Evolutionary conservation across 2,888 invertebrate genomes (phyloP), one percentile per base, ranked within the genome.

Genomic region (Plagodis dolabraria): DNA sequence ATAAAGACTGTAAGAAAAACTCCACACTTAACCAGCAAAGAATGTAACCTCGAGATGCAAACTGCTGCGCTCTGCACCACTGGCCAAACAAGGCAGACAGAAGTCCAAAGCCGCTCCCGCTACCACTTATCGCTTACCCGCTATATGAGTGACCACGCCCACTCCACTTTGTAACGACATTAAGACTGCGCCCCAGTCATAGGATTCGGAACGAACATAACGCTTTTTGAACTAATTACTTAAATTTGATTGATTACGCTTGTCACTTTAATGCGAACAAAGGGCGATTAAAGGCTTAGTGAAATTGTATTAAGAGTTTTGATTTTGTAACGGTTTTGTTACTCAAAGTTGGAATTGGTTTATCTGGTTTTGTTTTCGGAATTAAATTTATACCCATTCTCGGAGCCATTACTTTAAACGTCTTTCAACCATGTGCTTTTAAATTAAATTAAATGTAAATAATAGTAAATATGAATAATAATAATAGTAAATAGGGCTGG

Each of bases 161-260:
- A 48, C 10, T 1, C 7, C 33, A 9, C 11, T 47, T 11, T 6
- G 44, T 60, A 55, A 60, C 54, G 48, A 48, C 44, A 44, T 60
- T 60, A 60, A 54, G 47, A 47, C 51, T 55, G 52, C 51, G 54
- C 52, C 53, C 5, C 57, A 48, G 22, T 36, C 44, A 5, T 12
- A 8, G 45, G 33, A 11, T 36, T n/a, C 42, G 36, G 46, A 60
- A 55, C 38, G 40, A 47, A 22, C 43, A 35, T 47, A 55, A 60
- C 47, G 60, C 55, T 50, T 47, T 60, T 48, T 47, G 59, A 53
- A 52, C 44, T 47, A 54, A 60, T 60, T 60, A 55, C 51, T 51
- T 60, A 33, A 60, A 55, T 60, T 55, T 60, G 60, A 60, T 60
- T 60, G 59, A 60, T 55, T 55, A 55, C 50, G 55, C 47, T 55